phyloP scores from a whole-genome alignment of 2,888 invertebrate species.

The Cryptophagus acutangulus region DNA sequence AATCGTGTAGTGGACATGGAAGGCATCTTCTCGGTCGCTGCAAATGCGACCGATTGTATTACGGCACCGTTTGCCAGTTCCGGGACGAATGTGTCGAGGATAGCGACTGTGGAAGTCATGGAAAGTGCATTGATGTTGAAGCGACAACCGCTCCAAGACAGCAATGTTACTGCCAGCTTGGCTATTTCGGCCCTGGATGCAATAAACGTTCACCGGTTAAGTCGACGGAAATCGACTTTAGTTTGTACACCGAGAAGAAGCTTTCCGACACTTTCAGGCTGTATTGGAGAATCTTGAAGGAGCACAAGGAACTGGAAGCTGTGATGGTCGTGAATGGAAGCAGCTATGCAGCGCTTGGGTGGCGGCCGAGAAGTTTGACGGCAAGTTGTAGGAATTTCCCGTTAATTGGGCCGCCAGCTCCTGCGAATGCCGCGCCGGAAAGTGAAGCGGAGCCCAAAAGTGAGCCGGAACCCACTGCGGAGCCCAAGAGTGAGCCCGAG shows the following conservation, averaged over 20 bases:
- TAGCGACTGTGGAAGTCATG: conserved; percentile 80
- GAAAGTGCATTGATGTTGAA: conserved; percentile 76
- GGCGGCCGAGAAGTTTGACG: conserved; percentile 75
- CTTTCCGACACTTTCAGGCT: conserved; percentile 71
- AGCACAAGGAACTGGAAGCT: conserved; percentile 81
- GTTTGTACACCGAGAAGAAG: conserved; percentile 63
- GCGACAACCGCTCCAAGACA: conserved; percentile 76
- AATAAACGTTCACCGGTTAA: conserved; percentile 79
- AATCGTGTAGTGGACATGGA: conserved; percentile 82
- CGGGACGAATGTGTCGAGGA: conserved; percentile 82
- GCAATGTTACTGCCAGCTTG: conserved; percentile 86
- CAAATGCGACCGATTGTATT: conserved; percentile 75
- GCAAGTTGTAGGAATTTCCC: conserved; percentile 79
- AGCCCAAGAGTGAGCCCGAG: conserved; percentile 46
- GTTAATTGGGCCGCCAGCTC: conserved; percentile 48
- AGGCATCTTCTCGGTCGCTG: conserved; percentile 72
- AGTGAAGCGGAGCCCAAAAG: conserved; percentile 43
- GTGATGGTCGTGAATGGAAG: conserved; percentile 83
- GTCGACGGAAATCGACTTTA: conserved; percentile 66
- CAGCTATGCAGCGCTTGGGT: conserved; percentile 87
- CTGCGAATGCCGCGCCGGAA: conserved; percentile 28
- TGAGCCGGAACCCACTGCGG: conserved; percentile 44
- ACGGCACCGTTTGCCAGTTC: conserved; percentile 81
- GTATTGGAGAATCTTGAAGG: conserved; percentile 80
- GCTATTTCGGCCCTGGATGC: conserved; percentile 83